phyloP scores from a whole-genome alignment of 1,140 invertebrate species.

The Drosophila tani region DNA sequence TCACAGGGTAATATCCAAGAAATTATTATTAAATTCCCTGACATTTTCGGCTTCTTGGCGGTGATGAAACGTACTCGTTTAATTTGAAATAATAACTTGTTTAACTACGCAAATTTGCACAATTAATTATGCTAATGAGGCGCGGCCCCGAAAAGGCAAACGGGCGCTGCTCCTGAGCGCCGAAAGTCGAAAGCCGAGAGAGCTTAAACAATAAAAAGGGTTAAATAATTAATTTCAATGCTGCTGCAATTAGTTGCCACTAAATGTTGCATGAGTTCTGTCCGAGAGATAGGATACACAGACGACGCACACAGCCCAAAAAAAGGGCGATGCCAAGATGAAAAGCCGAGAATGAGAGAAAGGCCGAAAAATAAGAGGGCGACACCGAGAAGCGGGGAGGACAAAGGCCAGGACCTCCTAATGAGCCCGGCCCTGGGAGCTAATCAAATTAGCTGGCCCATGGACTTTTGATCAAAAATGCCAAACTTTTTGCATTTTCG shows the following conservation, averaged over 20 bases:
- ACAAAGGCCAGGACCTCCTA: conserved; percentile 57
- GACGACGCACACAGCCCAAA: conserved; percentile 12
- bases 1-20: not conserved
- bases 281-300: conserved; percentile 52
- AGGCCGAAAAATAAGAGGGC: conserved; percentile 2
- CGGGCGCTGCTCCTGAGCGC: conserved; percentile 10
- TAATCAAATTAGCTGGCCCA: conserved; percentile 75
- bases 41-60: conserved; percentile 5
- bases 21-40: conserved; percentile 25
- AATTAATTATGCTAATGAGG: conserved; percentile 84
- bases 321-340: conserved; percentile 16
- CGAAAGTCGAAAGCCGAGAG: conserved; percentile 35
- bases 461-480: conserved; percentile 75
- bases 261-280: conserved; percentile 78
- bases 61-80: conserved; percentile 71
- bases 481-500: conserved; percentile 61
- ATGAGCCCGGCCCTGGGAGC: conserved; percentile 56
- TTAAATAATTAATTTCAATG: conserved; percentile 84
- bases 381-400: not conserved
- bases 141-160: conserved; percentile 65
- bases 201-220: conserved; percentile 82
- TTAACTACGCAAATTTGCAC: conserved; percentile 82
- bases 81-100: conserved; percentile 83
- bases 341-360: conserved; percentile 24
- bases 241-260: conserved; percentile 82